Base-by-base conservation (phyloP, 2,888 invertebrate genomes). In the Exephanes ischioxanthus region DNA sequence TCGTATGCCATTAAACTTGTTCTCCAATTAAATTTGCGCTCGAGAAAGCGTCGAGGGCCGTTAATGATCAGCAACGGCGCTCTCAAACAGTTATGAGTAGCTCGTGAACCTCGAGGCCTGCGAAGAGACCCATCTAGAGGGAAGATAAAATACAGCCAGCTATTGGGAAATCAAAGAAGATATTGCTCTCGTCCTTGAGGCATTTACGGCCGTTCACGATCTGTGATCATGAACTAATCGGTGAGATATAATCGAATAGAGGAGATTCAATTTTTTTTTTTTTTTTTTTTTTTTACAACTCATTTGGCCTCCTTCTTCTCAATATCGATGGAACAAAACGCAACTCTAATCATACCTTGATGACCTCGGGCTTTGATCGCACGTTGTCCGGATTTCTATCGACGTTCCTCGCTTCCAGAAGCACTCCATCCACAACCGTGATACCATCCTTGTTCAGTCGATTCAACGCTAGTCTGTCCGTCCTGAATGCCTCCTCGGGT, bases 391-490 rank as follows among this genome's bases (percentile, higher is more conserved):
- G 91, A 88, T 94, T 94, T 80, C 92, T 92, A 16, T 93, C 93
- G 30, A 90, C 89, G 66, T 90, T 91, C 66, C 94, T 89, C 41
- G 93, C 91, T 71, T 96, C 95, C 7, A 96, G 93, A 71, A 95
- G 91, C 51, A 95, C 93, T 7, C 96, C 96, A 91, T 96, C 96
- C 3, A 96, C 95, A 51, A 95, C 93, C 0, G 95, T 94, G 58
- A 96, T 95, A 26, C 96, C 96, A 88, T 96, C 95, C 89, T 96
- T 95, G 91, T 96, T 96, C 61, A 96, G 91, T 63, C 95, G 95
- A 91, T 96, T 96, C 51, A 96, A 91, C 58, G 95, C 95, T 67
- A 96, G 91, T 14, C 96, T 95, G 91, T 96, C 96, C 0, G 95
- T 94, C 86, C 95, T 94, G 87, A 96, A 96, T 7, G 96, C 96